These are phyloP conservation scores for Tichodroma muraria DNA, from an alignment of 2,113 vertebrate genomes.

Conservation along the genomic window DNA sequence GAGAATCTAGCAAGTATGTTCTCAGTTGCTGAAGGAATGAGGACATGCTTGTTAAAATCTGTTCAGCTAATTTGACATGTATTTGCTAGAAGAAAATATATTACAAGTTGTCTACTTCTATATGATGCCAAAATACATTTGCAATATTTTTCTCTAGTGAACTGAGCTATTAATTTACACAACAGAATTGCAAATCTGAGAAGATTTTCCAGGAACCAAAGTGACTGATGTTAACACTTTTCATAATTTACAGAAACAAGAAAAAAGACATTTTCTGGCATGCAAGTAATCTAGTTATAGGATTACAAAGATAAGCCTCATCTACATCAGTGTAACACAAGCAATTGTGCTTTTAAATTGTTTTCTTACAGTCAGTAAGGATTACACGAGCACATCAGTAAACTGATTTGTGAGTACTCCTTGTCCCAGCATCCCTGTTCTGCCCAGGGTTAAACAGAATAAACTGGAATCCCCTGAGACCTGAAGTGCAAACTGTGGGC, in stretches of 20 bases:
- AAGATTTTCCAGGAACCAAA: not conserved
- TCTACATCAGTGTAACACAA: not conserved
- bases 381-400: not conserved
- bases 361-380: not conserved
- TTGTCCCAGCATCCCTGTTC: not conserved
- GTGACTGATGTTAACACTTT: constrained; percentile 1
- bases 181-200: not conserved
- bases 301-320: constrained; percentile 5
- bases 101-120: constrained; percentile 31
- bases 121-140: constrained; percentile 12
- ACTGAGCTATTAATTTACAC: constrained; percentile 37
- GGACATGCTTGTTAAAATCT: constrained; percentile 28
- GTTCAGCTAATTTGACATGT: constrained; percentile 30
- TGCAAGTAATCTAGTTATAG: not conserved
- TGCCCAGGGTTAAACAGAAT: not conserved
- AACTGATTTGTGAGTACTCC: not conserved
- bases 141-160: constrained; percentile 16
- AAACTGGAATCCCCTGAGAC: not conserved
- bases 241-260: not conserved
- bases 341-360: not conserved
- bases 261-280: not conserved
- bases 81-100: constrained; percentile 18
- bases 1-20: not conserved
- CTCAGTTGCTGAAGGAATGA: constrained; percentile 32
- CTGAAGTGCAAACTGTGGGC: not conserved